Percentiles rank a stretch among this genome's conserved stretches.
Conservation (phyloP, 2,113 vertebrate genomes). For the Rhinolophus ferrumequinum region DNA sequence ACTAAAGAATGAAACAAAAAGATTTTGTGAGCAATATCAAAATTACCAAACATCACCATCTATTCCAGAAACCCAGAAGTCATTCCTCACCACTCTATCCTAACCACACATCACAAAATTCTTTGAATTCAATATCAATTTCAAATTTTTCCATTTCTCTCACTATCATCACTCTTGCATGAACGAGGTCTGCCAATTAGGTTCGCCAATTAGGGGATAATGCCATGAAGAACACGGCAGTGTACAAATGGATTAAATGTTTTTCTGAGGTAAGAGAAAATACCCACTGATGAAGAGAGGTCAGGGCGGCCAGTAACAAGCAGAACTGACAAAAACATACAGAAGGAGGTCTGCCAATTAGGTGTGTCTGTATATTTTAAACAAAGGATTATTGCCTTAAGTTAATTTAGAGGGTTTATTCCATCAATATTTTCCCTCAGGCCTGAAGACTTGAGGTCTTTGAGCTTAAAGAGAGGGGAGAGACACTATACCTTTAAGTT, state of each 20-base stretch:
- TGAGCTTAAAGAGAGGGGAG: not conserved
- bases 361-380: not conserved
- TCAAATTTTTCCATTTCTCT: not conserved
- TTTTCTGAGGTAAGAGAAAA: no score
- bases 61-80: not conserved
- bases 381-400: not conserved
- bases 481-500: not conserved
- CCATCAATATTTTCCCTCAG: not conserved
- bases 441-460: not conserved
- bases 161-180: not conserved
- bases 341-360: not conserved
- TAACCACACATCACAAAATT: not conserved
- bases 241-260: no score
- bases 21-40: not conserved
- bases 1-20: not conserved
- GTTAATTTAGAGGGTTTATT: constrained; percentile 34
- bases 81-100: not conserved
- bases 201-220: no score
- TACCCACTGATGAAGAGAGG: no score
- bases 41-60: not conserved
- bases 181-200: not conserved
- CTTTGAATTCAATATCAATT: not conserved
- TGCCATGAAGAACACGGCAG: no score
- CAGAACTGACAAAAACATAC: no score
- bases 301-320: no score